These are phyloP conservation scores for Drosophila albomicans DNA, from an alignment of 1,140 invertebrate genomes.

Conservation along the genomic window DNA sequence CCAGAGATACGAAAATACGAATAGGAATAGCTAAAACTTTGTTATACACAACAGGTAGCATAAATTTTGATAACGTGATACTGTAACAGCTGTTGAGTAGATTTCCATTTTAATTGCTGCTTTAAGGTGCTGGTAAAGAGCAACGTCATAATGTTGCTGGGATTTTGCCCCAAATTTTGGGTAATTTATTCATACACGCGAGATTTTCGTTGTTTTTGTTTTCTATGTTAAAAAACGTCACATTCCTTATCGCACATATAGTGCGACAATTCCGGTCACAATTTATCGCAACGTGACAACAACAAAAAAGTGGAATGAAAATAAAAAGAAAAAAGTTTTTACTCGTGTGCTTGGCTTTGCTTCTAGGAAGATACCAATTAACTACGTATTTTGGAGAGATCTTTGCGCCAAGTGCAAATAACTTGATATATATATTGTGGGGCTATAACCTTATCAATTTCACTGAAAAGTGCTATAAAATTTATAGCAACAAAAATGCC, in stretches of 20 bases:
- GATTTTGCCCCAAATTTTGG: not conserved
- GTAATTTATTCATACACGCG: not conserved
- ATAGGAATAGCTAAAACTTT: not conserved
- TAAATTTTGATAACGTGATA: not conserved
- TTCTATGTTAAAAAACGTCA: conserved; percentile 17
- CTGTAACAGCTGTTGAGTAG: not conserved
- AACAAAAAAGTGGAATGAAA: not conserved
- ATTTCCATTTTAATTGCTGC: not conserved
- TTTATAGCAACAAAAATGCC: not conserved
- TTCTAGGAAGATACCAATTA: conserved; percentile 34
- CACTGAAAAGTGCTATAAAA: conserved; percentile 24
- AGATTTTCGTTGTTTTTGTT: not conserved
- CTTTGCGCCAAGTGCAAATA: conserved; percentile 29
- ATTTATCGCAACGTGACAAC: conserved; percentile 17
- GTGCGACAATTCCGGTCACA: not conserved
- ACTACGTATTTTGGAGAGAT: conserved; percentile 12
- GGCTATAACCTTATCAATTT: conserved; percentile 43
- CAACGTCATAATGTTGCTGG: not conserved
- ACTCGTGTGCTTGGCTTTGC: not conserved
- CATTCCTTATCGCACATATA: conserved; percentile 5
- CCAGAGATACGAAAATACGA: not conserved
- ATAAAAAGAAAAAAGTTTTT: not conserved
- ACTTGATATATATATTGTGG: conserved; percentile 18
- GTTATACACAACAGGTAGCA: not conserved
- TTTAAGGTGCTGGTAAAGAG: not conserved